Conservation (phyloP, 2,797 vertebrate genomes). For the Enteromius trimaculatus region DNA sequence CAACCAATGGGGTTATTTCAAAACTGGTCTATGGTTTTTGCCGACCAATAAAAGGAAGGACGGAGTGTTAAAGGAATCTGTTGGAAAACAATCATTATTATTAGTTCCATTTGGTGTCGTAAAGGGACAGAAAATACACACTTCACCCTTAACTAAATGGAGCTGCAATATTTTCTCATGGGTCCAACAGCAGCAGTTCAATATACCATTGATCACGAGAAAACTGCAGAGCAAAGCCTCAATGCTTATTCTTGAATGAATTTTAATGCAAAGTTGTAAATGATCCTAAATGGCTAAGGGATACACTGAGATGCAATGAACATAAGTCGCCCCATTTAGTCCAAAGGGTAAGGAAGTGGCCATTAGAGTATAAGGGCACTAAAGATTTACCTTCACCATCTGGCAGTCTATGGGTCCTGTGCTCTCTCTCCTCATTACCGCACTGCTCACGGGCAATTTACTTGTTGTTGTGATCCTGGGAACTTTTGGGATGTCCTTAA, state of each 20-base stretch:
- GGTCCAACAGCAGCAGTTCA: slow-evolving; percentile 15
- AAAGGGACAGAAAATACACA: neutral
- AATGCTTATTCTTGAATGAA: slow-evolving; percentile 30
- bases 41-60: neutral
- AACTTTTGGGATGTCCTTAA: slow-evolving; percentile 80
- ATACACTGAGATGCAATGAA: slow-evolving; percentile 61
- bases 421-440: slow-evolving; percentile 73
- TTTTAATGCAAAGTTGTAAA: slow-evolving; percentile 50
- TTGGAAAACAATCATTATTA: slow-evolving; percentile 2
- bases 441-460: slow-evolving; percentile 73
- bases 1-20: neutral
- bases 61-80: neutral
- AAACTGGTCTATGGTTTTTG: neutral
- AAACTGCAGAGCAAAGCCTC: slow-evolving; percentile 36
- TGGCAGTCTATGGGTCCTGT: slow-evolving; percentile 73
- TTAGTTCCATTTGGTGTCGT: neutral
- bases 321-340: slow-evolving; percentile 63
- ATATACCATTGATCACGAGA: slow-evolving; percentile 38
- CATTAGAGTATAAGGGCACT: slow-evolving; percentile 70
- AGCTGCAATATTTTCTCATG: slow-evolving; percentile 37
- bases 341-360: slow-evolving; percentile 65
- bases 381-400: slow-evolving; percentile 79
- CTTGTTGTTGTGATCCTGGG: slow-evolving; percentile 77
- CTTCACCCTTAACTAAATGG: slow-evolving; percentile 9
- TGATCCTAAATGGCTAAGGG: slow-evolving; percentile 58